Evolutionary conservation across 2,888 invertebrate species (phyloP), one percentile per base, ranked within the genome.

Genomic region (Caenorhabditis sp.): DNA sequence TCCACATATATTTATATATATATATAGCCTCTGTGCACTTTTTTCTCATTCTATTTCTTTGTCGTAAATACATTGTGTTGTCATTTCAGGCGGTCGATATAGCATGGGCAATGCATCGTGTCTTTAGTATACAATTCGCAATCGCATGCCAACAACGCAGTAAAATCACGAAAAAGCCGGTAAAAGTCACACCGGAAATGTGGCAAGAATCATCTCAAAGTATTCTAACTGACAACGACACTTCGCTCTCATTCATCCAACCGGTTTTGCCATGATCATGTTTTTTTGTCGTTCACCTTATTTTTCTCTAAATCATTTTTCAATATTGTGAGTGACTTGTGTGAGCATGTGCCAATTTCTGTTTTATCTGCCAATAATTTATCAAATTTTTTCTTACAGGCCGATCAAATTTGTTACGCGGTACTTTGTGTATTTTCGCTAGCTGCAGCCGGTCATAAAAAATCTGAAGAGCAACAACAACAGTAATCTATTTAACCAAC

Each of bases 351-450:
- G 37, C n/a, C n/a, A n/a, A n/a, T n/a, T n/a, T 62, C 26, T 14
- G 26, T 55, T 51, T 53, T 8, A 23, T 57, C 6, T 17, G 17
- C 17, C 14, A 5, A 31, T 4, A 6, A 31, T 31, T 4, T 6
- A 31, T 31, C 14, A 55, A 55, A 10, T 19, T 12, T 55, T 3
- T 43, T 43, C 2, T 84, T 84, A 66, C 90, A 97, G 97, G 96
- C 97, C 88, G 95, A 97, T 90, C 96, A 97, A 90, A 99, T 99
- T 88, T 97, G 97, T 90, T 99, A 99, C 90, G 95, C 99, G 84
- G 97, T 99, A 76, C 91, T 99, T 84, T 99, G 99, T 91, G 95
- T 99, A 82, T 99, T 99, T 91, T 97, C 97, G 61, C 97, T 97
- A 91, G 92, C 97, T 88, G 97, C 97, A 75, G 97, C 97, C 21